Conservation (phyloP, 1,140 invertebrate species). For the Brachionus rubens region DNA sequence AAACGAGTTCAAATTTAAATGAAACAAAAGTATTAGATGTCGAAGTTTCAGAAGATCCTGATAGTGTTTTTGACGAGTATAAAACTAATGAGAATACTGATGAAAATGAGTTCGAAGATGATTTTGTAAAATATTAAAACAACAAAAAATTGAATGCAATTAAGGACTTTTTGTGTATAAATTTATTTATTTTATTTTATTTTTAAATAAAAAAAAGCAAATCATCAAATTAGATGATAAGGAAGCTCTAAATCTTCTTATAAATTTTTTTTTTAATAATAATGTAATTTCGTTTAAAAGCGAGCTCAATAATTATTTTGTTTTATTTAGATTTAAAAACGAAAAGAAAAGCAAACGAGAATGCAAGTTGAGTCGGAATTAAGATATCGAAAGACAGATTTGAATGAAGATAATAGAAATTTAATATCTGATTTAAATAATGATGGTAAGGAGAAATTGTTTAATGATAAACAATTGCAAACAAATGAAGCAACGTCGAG, state of each 20-base stretch:
- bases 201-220: conserved; percentile 4
- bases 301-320: too few species aligned
- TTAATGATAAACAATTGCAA: conserved; percentile 16
- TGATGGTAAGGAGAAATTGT: background rate
- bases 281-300: too few species aligned
- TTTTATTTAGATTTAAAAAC: too few species aligned
- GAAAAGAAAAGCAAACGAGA: too few species aligned
- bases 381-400: background rate
- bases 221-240: too few species aligned
- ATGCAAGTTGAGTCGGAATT: conserved; percentile 25
- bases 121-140: conserved; percentile 30
- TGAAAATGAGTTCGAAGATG: conserved; percentile 12
- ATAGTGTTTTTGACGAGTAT: background rate
- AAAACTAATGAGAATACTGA: background rate
- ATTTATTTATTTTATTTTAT: background rate
- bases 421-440: background rate
- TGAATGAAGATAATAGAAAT: background rate
- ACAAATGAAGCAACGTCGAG: background rate
- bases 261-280: too few species aligned
- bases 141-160: background rate
- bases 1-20: background rate
- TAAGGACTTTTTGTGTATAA: background rate
- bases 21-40: background rate
- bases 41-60: background rate
- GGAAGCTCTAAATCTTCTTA: too few species aligned